Conservation (phyloP, 2,888 invertebrate genomes). For the Steinernema carpocapsae region DNA sequence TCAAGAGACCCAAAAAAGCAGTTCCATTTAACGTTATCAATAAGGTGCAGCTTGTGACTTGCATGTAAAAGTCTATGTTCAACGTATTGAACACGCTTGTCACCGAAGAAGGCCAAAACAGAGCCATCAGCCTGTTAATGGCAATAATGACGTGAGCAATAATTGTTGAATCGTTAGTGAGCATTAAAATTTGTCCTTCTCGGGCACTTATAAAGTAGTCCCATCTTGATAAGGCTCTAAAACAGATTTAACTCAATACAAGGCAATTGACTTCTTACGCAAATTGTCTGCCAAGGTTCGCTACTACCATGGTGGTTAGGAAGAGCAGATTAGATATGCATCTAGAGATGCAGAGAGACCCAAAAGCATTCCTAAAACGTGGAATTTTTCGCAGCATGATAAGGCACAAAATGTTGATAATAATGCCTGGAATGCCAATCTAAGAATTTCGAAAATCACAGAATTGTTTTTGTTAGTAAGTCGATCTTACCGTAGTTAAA, state of each 20-base stretch:
- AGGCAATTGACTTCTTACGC: background rate
- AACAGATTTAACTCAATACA: too few species aligned
- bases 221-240: too few species aligned
- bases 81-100: background rate
- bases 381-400: background rate
- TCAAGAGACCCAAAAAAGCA: background rate
- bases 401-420: background rate
- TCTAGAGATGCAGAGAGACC: background rate
- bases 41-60: background rate
- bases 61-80: background rate
- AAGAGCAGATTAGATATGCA: background rate
- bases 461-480: too few species aligned
- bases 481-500: too few species aligned
- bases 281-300: background rate
- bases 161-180: background rate
- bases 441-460: too few species aligned
- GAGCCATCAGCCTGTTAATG: background rate
- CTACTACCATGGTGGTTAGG: background rate
- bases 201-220: conserved; percentile 9
- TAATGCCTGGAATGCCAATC: background rate
- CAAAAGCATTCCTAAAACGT: background rate
- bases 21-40: background rate
- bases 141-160: background rate
- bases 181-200: background rate
- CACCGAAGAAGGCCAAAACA: background rate